These are phyloP conservation scores for Cerceris ruficornis DNA, from an alignment of 2,888 invertebrate genomes.

Conservation along the genomic window DNA sequence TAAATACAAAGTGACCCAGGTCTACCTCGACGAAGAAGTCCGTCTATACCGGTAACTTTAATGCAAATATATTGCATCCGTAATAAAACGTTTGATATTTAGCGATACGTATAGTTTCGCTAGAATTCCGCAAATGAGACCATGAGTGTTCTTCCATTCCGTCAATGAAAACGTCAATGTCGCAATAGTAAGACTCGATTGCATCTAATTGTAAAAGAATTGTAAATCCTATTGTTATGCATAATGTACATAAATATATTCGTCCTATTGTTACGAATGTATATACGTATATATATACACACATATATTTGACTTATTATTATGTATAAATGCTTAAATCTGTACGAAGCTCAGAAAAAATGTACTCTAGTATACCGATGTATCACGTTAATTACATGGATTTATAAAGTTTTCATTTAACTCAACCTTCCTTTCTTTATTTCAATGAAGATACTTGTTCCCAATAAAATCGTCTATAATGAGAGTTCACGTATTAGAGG, in stretches of 20 bases:
- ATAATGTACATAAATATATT: conserved; percentile 31
- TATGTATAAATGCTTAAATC: conserved; percentile 1
- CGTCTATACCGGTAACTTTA: not conserved
- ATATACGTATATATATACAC: conserved; percentile 20
- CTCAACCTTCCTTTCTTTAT: too few relatives aligned
- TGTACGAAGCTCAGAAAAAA: not conserved
- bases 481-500: too few relatives aligned
- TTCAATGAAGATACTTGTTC: too few relatives aligned
- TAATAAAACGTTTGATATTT: not conserved
- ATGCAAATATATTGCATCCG: not conserved
- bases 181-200: not conserved
- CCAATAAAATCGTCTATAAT: too few relatives aligned
- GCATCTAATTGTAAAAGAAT: conserved; percentile 19
- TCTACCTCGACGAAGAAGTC: not conserved
- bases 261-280: conserved; percentile 11
- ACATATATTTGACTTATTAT: not conserved
- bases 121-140: not conserved
- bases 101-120: not conserved
- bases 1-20: too few relatives aligned
- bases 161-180: conserved; percentile 13
- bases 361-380: not conserved
- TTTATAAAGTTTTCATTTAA: conserved; percentile 26
- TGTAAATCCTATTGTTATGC: not conserved
- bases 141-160: conserved; percentile 27
- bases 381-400: conserved; percentile 8